Evolutionary conservation across 2,888 invertebrate species (phyloP), one percentile per base, ranked within the genome.

Genomic region (Caprella mutica): DNA sequence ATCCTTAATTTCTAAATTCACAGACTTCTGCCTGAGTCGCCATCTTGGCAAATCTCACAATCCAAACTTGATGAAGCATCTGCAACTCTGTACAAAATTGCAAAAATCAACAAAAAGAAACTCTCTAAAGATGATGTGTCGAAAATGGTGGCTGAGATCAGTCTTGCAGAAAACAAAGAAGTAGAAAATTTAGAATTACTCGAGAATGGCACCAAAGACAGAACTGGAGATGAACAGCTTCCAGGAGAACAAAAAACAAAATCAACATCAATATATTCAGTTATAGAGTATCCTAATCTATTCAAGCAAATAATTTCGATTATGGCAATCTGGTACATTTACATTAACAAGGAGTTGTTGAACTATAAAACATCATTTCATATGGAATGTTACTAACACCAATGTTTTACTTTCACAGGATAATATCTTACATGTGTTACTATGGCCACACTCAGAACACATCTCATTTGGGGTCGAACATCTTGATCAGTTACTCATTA

Each of bases 361-460:
- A n/a, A n/a, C n/a, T n/a, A 14, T 33, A 9, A 14, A 33, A 14
- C 33, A 9, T 33, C 33, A 9, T 33, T 33, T 24, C 14, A 46
- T 46, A 23, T 46, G 17, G 21, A 9, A 19, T 9, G 24, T 24
- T 14, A 19, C 24, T 21, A 17, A 12, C n/a, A 14, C 6, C 5
- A 35, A 38, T 17, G 33, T 17, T 23, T 23, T 23, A 17, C 26
- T 43, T 30, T 23, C 24, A 19, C 58, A 66, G 66, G 63, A 64
- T 65, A 61, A 5, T 64, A 26, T 56, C 54, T 5, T 65, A 59
- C 52, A 59, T 66, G 61, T 66, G 66, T 35, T 66, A 58, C 58
- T 66, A 65, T 51, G 66, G 65, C 14, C 66, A 66, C 58, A 56
- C 55, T 17, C 65, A 66, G 59, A 66, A 66, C 58, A 65, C 66